Percentiles rank a stretch among this genome's conserved stretches.
phyloP scores from a whole-genome alignment of 30 jellyfish, hydroid and myxozoan species.

The Aurelia coerulea region DNA sequence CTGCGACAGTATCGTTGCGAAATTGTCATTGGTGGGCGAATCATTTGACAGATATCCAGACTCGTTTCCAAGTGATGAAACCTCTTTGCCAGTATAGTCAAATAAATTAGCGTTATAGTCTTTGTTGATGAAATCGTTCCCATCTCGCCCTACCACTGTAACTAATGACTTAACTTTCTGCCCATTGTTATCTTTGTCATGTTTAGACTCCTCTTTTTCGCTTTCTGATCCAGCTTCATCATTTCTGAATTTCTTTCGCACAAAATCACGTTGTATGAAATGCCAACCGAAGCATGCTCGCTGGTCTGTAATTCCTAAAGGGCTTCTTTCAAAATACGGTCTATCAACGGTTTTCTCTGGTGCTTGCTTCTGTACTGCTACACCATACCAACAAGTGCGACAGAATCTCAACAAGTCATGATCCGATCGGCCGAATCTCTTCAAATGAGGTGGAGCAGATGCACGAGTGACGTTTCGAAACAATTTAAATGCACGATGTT shows the following conservation, averaged over 20 bases:
- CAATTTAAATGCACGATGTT: conserved; percentile 51
- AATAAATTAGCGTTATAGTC: conserved; percentile 31
- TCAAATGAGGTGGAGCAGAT: conserved; percentile 53
- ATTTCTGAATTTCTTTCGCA: conserved; percentile 9
- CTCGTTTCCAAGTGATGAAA: conserved; percentile 25
- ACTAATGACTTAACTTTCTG: conserved; percentile 24
- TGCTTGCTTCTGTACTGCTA: not conserved
- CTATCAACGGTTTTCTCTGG: not conserved
- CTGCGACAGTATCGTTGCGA: conserved; percentile 5
- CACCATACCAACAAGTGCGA: conserved; percentile 62
- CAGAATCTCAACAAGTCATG: conserved; percentile 45
- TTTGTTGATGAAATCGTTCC: conserved; percentile 29
- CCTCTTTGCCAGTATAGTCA: conserved; percentile 47
- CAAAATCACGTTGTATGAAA: conserved; percentile 65
- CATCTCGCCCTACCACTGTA: conserved; percentile 43
- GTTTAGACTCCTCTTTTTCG: no score
- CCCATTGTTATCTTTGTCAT: not conserved
- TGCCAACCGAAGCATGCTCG: conserved; percentile 75
- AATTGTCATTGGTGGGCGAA: conserved; percentile 19
- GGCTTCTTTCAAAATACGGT: conserved; percentile 57
- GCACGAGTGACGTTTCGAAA: conserved; percentile 47
- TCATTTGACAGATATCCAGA: conserved; percentile 26
- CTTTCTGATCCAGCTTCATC: not conserved
- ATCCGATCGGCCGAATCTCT: conserved; percentile 31
- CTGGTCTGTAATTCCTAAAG: conserved; percentile 58